phyloP scores from a whole-genome alignment of 2,888 invertebrate genomes.

The Cactoblastis cactorum region DNA sequence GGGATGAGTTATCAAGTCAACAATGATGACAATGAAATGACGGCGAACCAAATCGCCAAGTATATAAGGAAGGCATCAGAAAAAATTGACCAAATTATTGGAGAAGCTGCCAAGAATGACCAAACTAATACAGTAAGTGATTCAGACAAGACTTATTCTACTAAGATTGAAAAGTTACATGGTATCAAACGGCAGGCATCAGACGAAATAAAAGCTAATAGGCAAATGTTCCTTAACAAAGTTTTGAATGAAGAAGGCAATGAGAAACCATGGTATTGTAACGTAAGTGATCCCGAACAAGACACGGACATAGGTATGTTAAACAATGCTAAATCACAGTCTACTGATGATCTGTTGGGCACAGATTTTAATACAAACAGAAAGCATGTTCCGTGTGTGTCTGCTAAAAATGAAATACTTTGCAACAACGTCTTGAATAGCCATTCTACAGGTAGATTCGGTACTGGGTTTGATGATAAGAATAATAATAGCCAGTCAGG shows the following conservation, averaged over 20 bases:
- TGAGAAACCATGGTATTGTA: conserved; percentile 76
- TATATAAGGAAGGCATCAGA: conserved; percentile 78
- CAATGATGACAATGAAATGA: conserved; percentile 77
- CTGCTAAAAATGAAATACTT: conserved; percentile 67
- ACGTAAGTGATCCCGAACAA: conserved; percentile 74
- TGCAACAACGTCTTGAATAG: conserved; percentile 58
- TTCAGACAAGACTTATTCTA: conserved; percentile 72
- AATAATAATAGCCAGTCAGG: conserved; percentile 55
- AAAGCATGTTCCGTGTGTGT: conserved; percentile 53
- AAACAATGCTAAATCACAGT: conserved; percentile 54
- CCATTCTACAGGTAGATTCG: conserved; percentile 49
- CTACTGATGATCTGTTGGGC: conserved; percentile 57
- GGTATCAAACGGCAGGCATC: conserved; percentile 75
- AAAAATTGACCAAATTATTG: conserved; percentile 77
- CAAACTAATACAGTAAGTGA: conserved; percentile 52
- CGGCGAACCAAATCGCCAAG: conserved; percentile 75
- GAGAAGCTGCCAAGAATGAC: conserved; percentile 62
- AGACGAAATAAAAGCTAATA: conserved; percentile 70
- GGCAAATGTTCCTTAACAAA: conserved; percentile 65
- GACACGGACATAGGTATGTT: conserved; percentile 56
- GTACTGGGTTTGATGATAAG: conserved; percentile 49
- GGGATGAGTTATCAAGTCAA: conserved; percentile 75
- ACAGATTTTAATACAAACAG: conserved; percentile 46
- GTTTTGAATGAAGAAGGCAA: conserved; percentile 61
- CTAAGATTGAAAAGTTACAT: conserved; percentile 78